Evolutionary conservation across 2,888 invertebrate species (phyloP), one percentile per base, ranked within the genome.

Genomic region (Coelopa pilipes): DNA sequence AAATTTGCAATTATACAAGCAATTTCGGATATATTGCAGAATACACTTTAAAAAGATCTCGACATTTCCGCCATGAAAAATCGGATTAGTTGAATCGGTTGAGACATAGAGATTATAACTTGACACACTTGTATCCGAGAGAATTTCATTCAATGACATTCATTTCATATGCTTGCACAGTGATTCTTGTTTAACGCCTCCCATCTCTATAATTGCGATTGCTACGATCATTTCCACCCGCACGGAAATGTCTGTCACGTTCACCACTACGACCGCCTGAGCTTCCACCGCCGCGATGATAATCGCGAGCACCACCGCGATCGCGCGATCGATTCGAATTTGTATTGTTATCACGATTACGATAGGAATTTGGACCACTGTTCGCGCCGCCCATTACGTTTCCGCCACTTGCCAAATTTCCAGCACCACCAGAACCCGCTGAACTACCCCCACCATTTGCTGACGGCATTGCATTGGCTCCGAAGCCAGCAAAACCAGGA

Each of bases 201-300:
- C 76, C 76, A 21, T 76, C 76, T 19, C 76, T 73, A 47, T 75
- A 76, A 47, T 75, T 76, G 12, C 76, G 76, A 55, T 73, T 78
- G 74, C 84, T 82, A 63, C 87, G 85, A 45, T 82, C 83, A 79
- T 89, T 87, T 76, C 76, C 77, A 19, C 81, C 81, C n/a, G 72
- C 53, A 80, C 88, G 88, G 80, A 89, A 88, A 79, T 89, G 88
- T 80, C 89, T 88, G 76, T 89, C 89, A 75, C 89, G 87, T 78
- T 88, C 87, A 75, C 86, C 84, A 72, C 74, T 72, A 9, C 76
- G 76, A 70, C 75, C 71, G 46, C 72, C 70, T 24, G 62, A 45
- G 74, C 71, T 75, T 46, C 86, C 86, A 77, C 88, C 85, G 73
- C 87, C 87, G 74, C 88, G 77, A 57, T 81, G 78, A 76, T 80